Evolutionary conservation across 2,797 vertebrate genomes (phyloP).

Genomic region (Myioborus miniatus): DNA sequence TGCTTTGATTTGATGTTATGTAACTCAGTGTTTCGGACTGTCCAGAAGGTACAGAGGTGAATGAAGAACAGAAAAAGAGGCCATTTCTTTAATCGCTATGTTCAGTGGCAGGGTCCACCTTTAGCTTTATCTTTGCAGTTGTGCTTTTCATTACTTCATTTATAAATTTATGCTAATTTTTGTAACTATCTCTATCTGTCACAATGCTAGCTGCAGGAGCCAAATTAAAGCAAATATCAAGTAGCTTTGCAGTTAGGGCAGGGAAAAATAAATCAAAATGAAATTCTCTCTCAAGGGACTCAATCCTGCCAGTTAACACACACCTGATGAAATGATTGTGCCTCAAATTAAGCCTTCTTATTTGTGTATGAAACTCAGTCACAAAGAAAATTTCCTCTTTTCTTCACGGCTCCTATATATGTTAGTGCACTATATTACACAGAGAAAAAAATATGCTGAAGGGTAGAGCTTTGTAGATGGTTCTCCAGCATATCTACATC

Average conservation of each 20-base stretch:
- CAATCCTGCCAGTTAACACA: slow-evolving; percentile 9
- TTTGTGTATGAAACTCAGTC: slow-evolving; percentile 40
- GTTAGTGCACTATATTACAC: not conserved
- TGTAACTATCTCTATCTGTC: not conserved
- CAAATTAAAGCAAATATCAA: slow-evolving; percentile 17
- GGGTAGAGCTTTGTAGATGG: not conserved
- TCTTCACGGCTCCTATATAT: not conserved
- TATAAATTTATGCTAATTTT: not conserved
- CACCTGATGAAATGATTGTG: slow-evolving; percentile 17
- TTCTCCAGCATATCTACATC: not conserved
- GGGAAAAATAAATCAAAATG: not conserved
- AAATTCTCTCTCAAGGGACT: not conserved
- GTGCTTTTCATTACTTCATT: not conserved
- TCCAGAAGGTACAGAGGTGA: not conserved
- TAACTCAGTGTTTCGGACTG: not conserved
- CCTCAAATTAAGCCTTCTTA: slow-evolving; percentile 33
- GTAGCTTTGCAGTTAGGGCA: not conserved
- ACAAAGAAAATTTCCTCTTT: not conserved
- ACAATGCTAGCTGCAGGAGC: slow-evolving; percentile 30
- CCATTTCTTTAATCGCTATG: not conserved
- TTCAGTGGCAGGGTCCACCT: not conserved
- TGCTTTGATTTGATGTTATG: not conserved
- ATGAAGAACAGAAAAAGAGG: not conserved
- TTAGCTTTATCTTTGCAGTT: not conserved
- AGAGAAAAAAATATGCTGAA: not conserved